Percentiles rank a stretch among this genome's conserved stretches.
phyloP scores from a whole-genome alignment of 92 coral and sea anemone genomes.

The Bergia sp. region DNA sequence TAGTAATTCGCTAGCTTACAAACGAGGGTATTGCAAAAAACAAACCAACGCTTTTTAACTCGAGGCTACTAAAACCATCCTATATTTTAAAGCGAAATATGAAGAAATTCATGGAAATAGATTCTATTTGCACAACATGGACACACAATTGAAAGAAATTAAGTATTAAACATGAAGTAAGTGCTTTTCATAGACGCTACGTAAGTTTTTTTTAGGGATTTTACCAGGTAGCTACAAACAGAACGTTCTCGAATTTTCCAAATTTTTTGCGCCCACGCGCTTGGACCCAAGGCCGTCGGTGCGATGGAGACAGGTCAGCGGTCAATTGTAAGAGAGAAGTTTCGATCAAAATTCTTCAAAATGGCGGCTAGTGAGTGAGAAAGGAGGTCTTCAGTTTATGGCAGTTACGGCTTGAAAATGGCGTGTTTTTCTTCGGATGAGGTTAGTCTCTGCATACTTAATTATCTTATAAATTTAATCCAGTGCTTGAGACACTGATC shows the following conservation, averaged over 20 bases:
- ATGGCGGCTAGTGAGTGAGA: slow-evolving; percentile 15
- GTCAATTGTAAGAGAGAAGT: not conserved
- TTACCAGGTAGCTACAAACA: not conserved
- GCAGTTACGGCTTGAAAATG: not conserved
- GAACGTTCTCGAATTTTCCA: slow-evolving; percentile 42
- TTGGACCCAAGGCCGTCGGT: slow-evolving; percentile 15
- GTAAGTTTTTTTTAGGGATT: slow-evolving; percentile 52
- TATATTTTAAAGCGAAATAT: not conserved
- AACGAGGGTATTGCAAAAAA: no score
- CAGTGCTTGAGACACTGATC: not conserved
- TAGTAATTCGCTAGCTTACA: no score
- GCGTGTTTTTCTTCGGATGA: not conserved
- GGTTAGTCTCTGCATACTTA: not conserved
- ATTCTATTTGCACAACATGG: not conserved
- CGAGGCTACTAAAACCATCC: not conserved
- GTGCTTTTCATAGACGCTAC: slow-evolving; percentile 70
- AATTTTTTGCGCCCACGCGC: slow-evolving; percentile 42
- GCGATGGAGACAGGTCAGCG: slow-evolving; percentile 16
- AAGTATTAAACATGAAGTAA: not conserved
- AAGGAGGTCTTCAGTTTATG: not conserved
- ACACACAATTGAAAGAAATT: not conserved
- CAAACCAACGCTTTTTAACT: no score
- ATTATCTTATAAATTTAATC: not conserved
- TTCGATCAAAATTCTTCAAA: not conserved
- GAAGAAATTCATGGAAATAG: not conserved